phyloP scores from a whole-genome alignment of 2,113 vertebrate species.

The Chelonoidis abingdonii region DNA sequence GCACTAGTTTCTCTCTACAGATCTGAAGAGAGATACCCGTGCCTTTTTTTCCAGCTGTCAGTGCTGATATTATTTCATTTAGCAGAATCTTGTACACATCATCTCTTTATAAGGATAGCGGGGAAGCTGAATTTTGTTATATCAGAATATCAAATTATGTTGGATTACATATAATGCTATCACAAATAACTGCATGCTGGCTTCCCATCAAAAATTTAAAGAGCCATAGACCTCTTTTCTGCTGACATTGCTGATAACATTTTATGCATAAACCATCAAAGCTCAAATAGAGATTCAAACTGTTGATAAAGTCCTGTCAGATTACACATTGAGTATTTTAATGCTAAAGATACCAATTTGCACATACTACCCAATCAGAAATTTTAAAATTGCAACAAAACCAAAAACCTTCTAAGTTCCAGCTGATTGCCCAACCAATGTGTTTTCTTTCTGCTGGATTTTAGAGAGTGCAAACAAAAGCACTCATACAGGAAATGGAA shows the following conservation, averaged over 20 bases:
- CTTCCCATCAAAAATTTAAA: conserved; percentile 73
- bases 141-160: conserved; percentile 72
- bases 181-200: conserved; percentile 64
- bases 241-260: conserved; percentile 59
- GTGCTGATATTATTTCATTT: background rate
- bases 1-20: background rate
- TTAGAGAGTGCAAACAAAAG: conserved; percentile 61
- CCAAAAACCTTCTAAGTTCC: background rate
- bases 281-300: conserved; percentile 60
- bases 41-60: conserved; percentile 28
- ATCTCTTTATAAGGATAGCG: conserved; percentile 30
- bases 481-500: background rate
- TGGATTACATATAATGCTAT: conserved; percentile 67
- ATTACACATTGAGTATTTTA: conserved; percentile 56
- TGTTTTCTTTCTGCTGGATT: background rate
- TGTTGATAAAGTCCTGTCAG: conserved; percentile 65
- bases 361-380: conserved; percentile 35
- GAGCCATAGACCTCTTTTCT: conserved; percentile 68
- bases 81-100: conserved; percentile 15
- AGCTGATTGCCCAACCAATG: background rate
- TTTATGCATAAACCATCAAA: conserved; percentile 65
- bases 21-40: background rate
- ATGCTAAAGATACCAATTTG: conserved; percentile 62
- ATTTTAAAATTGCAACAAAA: conserved; percentile 61
- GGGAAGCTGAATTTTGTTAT: conserved; percentile 59